Percentiles rank a stretch among this genome's conserved stretches.
Conservation (phyloP, 1,140 invertebrate genomes). For the Telenomus remus region DNA sequence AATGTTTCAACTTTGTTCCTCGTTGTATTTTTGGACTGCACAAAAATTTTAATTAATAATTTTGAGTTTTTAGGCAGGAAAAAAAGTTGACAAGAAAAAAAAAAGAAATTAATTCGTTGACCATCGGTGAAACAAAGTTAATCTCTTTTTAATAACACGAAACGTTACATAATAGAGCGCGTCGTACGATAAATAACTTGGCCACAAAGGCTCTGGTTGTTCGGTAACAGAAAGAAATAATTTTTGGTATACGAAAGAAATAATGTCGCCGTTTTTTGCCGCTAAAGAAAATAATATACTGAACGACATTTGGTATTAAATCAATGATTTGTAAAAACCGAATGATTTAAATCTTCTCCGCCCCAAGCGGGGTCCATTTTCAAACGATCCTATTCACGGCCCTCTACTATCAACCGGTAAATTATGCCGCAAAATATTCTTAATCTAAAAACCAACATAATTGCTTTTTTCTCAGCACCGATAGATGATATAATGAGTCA, state of each 20-base stretch:
- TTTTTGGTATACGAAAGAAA: conserved; percentile 38
- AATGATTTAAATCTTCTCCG: conserved; percentile 51
- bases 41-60: too few species aligned
- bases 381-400: conserved; percentile 49
- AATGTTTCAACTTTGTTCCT: too few species aligned
- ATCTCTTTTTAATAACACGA: conserved; percentile 14
- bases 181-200: conserved; percentile 21
- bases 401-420: conserved; percentile 32
- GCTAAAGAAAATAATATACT: conserved; percentile 38
- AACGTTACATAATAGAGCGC: conserved; percentile 12
- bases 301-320: conserved; percentile 39
- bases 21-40: too few species aligned
- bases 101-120: too few species aligned
- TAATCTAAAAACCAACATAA: conserved; percentile 48
- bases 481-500: conserved; percentile 37
- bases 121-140: neutral
- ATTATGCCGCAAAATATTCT: conserved; percentile 52
- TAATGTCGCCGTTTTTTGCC: conserved; percentile 34
- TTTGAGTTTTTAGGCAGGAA: too few species aligned
- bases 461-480: conserved; percentile 40
- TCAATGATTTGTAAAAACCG: conserved; percentile 50
- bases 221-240: conserved; percentile 21
- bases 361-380: conserved; percentile 35
- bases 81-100: too few species aligned
- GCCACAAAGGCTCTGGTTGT: conserved; percentile 21